These are phyloP conservation scores for Limosa lapponica DNA, from an alignment of 2,797 vertebrate species.

Conservation along the genomic window DNA sequence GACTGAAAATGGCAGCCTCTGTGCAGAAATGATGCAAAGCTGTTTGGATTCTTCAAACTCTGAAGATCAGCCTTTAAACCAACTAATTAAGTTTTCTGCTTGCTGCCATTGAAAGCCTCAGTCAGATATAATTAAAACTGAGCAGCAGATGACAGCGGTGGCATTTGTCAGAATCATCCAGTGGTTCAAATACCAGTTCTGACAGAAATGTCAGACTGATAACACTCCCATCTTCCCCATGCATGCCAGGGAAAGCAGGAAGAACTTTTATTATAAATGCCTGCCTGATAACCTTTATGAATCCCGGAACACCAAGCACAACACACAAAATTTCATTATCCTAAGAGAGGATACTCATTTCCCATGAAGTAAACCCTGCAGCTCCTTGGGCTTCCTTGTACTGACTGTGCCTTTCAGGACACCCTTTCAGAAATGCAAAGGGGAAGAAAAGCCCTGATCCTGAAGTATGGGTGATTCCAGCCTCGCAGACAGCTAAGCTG, in stretches of 20 bases:
- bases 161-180: conserved; percentile 92
- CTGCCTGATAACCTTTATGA: conserved; percentile 92
- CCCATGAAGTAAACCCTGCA: conserved; percentile 53
- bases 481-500: not conserved
- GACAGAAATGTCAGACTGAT: conserved; percentile 98
- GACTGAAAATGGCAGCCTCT: conserved; percentile 15
- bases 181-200: conserved; percentile 93
- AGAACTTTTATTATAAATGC: conserved; percentile 83
- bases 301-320: conserved; percentile 79
- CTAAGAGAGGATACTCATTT: conserved; percentile 66
- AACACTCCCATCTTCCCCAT: conserved; percentile 76
- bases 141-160: conserved; percentile 89
- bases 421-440: not conserved
- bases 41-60: conserved; percentile 69
- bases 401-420: not conserved
- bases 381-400: not conserved
- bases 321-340: conserved; percentile 82
- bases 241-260: conserved; percentile 62
- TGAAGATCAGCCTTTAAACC: conserved; percentile 72
- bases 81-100: conserved; percentile 91
- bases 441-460: not conserved
- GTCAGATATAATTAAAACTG: conserved; percentile 95
- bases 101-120: conserved; percentile 81
- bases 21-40: conserved; percentile 46
- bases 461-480: not conserved